Conservation (phyloP, 2,113 vertebrate species). For the Delphinus delphis region DNA sequence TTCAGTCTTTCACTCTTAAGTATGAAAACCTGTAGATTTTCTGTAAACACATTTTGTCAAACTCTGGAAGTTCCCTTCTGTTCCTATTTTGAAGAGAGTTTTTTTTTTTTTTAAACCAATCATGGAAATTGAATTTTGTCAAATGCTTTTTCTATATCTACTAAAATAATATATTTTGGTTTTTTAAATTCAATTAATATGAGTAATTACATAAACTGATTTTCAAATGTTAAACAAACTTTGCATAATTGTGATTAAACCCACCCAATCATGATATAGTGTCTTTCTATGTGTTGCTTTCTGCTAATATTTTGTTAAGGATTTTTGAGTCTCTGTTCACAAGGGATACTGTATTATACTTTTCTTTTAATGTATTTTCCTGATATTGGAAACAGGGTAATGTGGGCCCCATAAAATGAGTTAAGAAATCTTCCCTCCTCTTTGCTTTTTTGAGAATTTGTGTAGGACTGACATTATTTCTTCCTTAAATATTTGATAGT, state of each 20-base stretch:
- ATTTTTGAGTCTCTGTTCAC: not conserved
- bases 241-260: not conserved
- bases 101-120: not conserved
- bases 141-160: not conserved
- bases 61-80: not conserved
- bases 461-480: not conserved
- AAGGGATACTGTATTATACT: not conserved
- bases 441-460: not conserved
- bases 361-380: not conserved
- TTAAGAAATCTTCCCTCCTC: not conserved
- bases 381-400: not conserved
- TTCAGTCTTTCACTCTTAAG: not conserved
- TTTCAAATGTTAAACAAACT: slow-evolving; percentile 28
- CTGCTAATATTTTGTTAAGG: not conserved
- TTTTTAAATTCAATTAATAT: slow-evolving; percentile 10
- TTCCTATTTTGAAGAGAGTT: not conserved
- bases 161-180: not conserved
- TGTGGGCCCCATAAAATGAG: not conserved
- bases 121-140: not conserved
- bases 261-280: not conserved
- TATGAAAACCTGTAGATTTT: not conserved
- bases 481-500: slow-evolving; percentile 4
- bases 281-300: not conserved
- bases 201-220: not conserved
- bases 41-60: not conserved